Evolutionary conservation across 2,113 vertebrate species (phyloP).

Genomic region (Grammomys dolichurus): DNA sequence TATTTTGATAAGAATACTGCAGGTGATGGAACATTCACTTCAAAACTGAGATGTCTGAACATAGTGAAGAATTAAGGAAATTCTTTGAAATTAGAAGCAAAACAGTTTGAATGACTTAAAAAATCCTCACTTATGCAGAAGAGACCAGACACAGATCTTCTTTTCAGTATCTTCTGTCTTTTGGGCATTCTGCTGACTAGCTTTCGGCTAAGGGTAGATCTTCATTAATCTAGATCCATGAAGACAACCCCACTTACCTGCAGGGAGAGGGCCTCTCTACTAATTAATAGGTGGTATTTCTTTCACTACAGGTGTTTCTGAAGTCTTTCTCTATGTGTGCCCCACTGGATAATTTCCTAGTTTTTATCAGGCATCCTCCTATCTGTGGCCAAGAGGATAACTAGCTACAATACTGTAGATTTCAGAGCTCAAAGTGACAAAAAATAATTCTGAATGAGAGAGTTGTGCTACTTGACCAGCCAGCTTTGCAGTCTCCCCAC

Average conservation of each 20-base stretch:
- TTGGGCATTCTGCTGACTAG: background rate
- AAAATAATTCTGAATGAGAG: background rate
- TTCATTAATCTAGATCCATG: background rate
- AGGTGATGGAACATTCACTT: conserved; percentile 19
- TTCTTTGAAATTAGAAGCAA: background rate
- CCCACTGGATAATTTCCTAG: no score
- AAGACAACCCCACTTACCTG: background rate
- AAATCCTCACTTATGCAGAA: background rate
- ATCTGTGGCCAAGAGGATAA: background rate
- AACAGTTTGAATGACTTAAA: background rate
- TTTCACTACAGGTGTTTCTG: background rate
- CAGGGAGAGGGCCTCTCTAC: background rate
- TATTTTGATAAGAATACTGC: background rate
- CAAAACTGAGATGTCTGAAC: conserved; percentile 67
- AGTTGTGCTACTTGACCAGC: background rate
- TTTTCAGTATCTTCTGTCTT: background rate
- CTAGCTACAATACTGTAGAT: background rate
- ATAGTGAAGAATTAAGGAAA: conserved; percentile 1
- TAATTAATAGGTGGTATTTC: background rate
- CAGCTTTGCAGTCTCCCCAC: background rate
- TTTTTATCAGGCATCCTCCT: background rate
- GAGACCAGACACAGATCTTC: background rate
- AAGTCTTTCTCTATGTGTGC: background rate
- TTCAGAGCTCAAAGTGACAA: background rate
- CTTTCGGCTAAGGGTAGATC: background rate